Conservation (phyloP, 2,113 vertebrate species). For the Syngnathus typhle region DNA sequence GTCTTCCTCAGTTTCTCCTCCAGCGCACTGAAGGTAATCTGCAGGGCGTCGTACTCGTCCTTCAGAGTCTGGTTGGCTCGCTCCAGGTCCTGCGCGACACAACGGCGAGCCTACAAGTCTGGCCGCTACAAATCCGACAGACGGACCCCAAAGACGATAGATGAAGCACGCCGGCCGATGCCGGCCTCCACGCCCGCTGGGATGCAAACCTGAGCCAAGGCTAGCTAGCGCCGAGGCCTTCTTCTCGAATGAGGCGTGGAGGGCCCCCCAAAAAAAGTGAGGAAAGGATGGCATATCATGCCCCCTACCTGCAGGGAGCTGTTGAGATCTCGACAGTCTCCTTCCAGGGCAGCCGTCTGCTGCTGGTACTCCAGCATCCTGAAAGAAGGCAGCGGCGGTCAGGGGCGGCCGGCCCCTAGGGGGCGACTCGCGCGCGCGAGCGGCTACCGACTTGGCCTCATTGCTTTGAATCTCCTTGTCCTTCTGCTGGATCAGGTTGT, state of each 20-base stretch:
- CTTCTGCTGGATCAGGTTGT: slow-evolving; percentile 92
- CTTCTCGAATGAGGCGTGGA: no score
- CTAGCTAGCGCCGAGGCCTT: no score
- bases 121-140: no score
- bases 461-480: slow-evolving; percentile 93
- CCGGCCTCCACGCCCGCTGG: no score
- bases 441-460: slow-evolving; percentile 82
- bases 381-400: slow-evolving; percentile 1
- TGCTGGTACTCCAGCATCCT: slow-evolving; percentile 88
- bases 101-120: background rate
- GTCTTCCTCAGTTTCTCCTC: slow-evolving; percentile 94
- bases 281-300: no score
- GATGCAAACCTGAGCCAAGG: no score
- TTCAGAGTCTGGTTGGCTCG: slow-evolving; percentile 92
- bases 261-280: no score
- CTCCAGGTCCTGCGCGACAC: slow-evolving; percentile 77
- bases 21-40: slow-evolving; percentile 93
- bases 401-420: background rate
- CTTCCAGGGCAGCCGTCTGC: slow-evolving; percentile 79
- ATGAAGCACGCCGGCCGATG: no score
- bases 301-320: slow-evolving; percentile 69
- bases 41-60: slow-evolving; percentile 95
- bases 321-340: slow-evolving; percentile 82
- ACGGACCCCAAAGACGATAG: no score
- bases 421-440: background rate